Base-by-base conservation (phyloP, 1,140 invertebrate species). In the Venustaconcha ellipsiformis region DNA sequence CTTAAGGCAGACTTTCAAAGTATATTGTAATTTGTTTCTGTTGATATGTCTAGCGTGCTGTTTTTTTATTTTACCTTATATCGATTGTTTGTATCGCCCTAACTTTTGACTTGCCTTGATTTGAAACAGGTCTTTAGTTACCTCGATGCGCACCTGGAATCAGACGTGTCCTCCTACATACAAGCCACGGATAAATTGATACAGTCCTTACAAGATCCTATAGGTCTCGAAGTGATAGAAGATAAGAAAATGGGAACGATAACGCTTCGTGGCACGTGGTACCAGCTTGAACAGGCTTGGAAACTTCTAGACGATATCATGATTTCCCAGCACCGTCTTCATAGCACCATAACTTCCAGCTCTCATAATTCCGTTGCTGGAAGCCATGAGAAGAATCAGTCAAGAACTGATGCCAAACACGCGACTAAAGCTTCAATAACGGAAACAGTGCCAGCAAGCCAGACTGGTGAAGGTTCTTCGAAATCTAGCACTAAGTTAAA, bases 201-300 rank as follows among this genome's bases (percentile, higher is more conserved):
- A 63, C 65, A 72, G 48, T 66, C 72, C 57, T 20, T 77, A 8
- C 13, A 67, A 57, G 55, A 57, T 14, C 1, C 17, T 8, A 65
- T 14, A n/a, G 63, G 68, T 62, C 37, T 77, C n/a, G 37, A 71
- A 62, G 30, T 72, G 1, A 4, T 48, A 26, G 18, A 17, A 20
- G 48, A 77, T 57, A 58, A 68, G 6, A 20, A 18, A 20, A 13
- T 17, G 0, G 23, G 58, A 20, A 55, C 62, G 55, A 23, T 17
- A 5, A 64, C 57, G 30, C 23, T 76, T 20, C 57, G 62, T 58
- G 74, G 74, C 0, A 76, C 70, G 60, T 76, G 75, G 75, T 77
- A 67, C 66, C 23, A 72, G 64, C 26, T 77, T 23, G 75, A 77
- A 72, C 72, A 57, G 30, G n/a, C 57, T 2, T 77, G 70, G 69